Percentiles rank a stretch among this genome's conserved stretches.
Evolutionary conservation across 2,797 vertebrate genomes (phyloP).

Genomic region (Cuculus canorus): DNA sequence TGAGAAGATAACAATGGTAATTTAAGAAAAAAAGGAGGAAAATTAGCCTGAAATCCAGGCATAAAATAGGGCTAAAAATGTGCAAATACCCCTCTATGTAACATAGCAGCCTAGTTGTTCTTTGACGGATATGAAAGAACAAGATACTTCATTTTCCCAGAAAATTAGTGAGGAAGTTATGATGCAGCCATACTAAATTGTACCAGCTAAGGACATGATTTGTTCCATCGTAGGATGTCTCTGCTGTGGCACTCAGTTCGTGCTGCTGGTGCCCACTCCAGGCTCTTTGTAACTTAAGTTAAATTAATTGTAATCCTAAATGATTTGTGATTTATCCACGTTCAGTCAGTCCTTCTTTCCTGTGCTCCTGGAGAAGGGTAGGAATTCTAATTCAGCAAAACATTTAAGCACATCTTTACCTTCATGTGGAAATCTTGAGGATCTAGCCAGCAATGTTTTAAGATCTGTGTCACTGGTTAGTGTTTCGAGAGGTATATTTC

Average conservation of each 20-base stretch:
- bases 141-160: neutral
- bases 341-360: neutral
- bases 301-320: neutral
- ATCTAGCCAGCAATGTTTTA: neutral
- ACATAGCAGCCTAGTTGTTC: neutral
- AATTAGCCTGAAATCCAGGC: neutral
- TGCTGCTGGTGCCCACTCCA: neutral
- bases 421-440: neutral
- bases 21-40: neutral
- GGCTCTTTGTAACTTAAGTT: neutral
- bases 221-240: rapidly evolving
- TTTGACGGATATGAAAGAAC: neutral
- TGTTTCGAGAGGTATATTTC: neutral
- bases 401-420: neutral
- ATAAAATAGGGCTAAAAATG: neutral
- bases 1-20: neutral
- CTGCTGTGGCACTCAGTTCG: neutral
- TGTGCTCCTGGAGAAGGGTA: neutral
- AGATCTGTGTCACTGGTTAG: neutral
- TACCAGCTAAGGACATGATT: neutral
- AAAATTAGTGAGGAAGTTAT: neutral
- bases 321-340: neutral
- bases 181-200: neutral
- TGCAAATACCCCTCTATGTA: neutral
- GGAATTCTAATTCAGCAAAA: neutral